Conservation (phyloP, 2,797 vertebrate genomes). For the Hypotaenidia philippensis region DNA sequence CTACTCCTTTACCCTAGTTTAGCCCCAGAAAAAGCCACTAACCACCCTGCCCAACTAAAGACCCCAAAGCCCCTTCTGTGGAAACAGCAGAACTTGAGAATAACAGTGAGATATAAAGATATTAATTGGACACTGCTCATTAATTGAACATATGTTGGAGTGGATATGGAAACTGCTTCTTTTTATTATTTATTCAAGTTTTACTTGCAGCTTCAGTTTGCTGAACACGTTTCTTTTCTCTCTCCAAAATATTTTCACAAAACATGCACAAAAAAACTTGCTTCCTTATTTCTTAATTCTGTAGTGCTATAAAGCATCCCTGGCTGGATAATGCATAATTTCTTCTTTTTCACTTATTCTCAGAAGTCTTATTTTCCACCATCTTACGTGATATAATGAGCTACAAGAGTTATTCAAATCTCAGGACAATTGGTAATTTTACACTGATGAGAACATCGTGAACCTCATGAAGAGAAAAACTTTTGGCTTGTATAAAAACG, state of each 20-base stretch:
- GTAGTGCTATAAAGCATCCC: not conserved
- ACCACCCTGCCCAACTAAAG: not conserved
- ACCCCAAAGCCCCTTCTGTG: accelerated
- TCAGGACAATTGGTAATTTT: not conserved
- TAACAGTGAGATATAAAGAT: not conserved
- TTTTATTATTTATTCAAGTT: not conserved
- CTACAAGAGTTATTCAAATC: not conserved
- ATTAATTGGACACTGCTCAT: not conserved
- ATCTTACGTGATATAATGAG: not conserved
- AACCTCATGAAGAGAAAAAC: not conserved
- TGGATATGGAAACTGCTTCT: not conserved
- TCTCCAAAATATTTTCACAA: not conserved
- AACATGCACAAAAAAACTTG: not conserved
- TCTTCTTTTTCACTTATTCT: not conserved
- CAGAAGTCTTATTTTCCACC: not conserved
- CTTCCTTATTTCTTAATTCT: not conserved
- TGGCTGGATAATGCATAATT: not conserved
- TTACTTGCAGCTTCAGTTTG: not conserved
- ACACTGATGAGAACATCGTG: not conserved
- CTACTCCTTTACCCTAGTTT: not conserved
- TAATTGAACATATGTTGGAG: not conserved
- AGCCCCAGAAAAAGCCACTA: not conserved
- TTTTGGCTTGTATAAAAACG: not conserved
- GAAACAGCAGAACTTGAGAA: not conserved
- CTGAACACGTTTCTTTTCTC: not conserved